Evolutionary conservation across 2,888 invertebrate species (phyloP), one percentile per base, ranked within the genome.

Genomic region (Vanessa cardui): DNA sequence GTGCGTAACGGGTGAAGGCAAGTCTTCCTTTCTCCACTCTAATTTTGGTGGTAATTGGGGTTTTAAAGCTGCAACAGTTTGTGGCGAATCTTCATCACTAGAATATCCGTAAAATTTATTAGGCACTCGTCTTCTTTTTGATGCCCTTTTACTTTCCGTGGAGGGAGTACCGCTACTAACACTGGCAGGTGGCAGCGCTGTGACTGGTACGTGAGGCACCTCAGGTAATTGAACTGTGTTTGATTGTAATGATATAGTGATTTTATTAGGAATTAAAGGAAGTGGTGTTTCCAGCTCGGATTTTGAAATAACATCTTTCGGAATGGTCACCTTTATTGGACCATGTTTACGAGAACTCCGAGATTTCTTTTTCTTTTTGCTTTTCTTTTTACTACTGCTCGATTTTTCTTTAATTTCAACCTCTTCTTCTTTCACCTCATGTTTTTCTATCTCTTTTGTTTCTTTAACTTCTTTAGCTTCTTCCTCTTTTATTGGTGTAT

Each of bases 101-200:
- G 97, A 96, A 82, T 97, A 97, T 0, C 97, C 97, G 81, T 97
- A 97, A 83, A 97, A 97, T 80, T 96, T 96, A 80, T 97, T 97
- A 0, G 97, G 97, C 39, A 97, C 95, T 50, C 97, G 89, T 77
- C 96, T 94, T 69, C 97, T 94, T 85, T 97, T 97, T 0, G 97
- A 97, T 1, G 95, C 94, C 47, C 97, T 93, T 80, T 95, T 96
- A 20, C 87, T 95, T 77, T 96, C 96, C 6, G 91, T 75, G 8
- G 85, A 78, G 21, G 84, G 82, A 58, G 88, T 83, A 21, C 83
- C 74, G 45, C 81, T 78, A 56, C 72, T 78, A 4, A 75, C 74
- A 45, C 76, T 76, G 21, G 74, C 74, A 6, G 78, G 73, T 21
- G 68, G 45, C 5, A 65, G 63, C 69, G 63, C 46, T 52, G 63